These are phyloP conservation scores for Dromiciops gliroides DNA, from an alignment of 2,113 vertebrate species.

Conservation along the genomic window DNA sequence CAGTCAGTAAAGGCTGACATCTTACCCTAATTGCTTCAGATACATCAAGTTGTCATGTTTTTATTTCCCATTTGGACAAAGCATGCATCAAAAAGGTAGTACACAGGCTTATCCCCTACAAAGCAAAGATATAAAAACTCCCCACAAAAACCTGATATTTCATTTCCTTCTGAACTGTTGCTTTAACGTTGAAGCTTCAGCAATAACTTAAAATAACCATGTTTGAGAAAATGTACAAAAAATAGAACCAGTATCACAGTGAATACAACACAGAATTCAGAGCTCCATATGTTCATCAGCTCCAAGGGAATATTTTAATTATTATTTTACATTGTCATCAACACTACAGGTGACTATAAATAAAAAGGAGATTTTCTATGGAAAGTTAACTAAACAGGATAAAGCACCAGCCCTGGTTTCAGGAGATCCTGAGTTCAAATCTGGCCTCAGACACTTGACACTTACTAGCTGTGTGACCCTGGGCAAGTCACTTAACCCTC, in stretches of 20 bases:
- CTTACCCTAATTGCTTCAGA: conserved; percentile 55
- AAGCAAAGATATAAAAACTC: conserved; percentile 26
- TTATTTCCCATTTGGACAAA: conserved; percentile 60
- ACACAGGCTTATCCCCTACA: not conserved
- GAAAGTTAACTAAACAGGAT: conserved; percentile 55
- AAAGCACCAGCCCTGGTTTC: too few relatives aligned
- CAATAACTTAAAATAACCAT: conserved; percentile 78
- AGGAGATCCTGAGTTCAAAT: too few relatives aligned
- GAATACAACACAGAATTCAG: conserved; percentile 72
- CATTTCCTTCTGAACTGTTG: conserved; percentile 64
- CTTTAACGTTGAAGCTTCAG: conserved; percentile 68
- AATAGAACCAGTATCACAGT: conserved; percentile 65
- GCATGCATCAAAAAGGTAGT: conserved; percentile 49
- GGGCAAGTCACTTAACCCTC: too few relatives aligned
- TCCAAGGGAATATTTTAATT: conserved; percentile 72
- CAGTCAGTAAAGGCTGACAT: conserved; percentile 47
- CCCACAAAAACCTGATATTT: conserved; percentile 35
- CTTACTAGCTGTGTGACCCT: too few relatives aligned
- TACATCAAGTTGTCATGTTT: conserved; percentile 57
- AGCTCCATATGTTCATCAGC: conserved; percentile 65
- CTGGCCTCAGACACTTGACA: too few relatives aligned
- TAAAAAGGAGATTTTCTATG: conserved; percentile 44
- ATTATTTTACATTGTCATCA: conserved; percentile 72
- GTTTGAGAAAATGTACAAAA: conserved; percentile 74
- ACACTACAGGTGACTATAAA: conserved; percentile 74